phyloP scores from a whole-genome alignment of 2,797 vertebrate genomes.

The Kryptolebias ocellatus region DNA sequence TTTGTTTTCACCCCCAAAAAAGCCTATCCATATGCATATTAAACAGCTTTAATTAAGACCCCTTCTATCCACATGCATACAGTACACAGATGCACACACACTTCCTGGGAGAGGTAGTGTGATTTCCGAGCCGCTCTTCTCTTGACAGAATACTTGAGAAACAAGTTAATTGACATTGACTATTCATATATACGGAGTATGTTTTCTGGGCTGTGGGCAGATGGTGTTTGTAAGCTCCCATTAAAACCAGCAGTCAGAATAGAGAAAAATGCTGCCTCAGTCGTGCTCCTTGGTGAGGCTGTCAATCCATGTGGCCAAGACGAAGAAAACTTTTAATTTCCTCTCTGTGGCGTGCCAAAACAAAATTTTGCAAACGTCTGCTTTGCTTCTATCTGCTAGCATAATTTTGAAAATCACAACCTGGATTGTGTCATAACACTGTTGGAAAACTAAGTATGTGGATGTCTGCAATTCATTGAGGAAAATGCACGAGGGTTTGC shows the following conservation, averaged over 20 bases:
- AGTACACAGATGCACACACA: constrained; percentile 49
- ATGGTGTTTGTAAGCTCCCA: constrained; percentile 75
- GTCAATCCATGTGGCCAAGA: background rate
- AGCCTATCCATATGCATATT: constrained; percentile 75
- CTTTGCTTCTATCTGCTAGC: background rate
- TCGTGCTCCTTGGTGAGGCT: constrained; percentile 27
- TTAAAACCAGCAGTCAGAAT: constrained; percentile 58
- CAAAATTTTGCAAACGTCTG: background rate
- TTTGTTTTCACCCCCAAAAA: constrained; percentile 81
- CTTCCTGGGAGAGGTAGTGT: constrained; percentile 68
- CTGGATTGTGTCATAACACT: background rate
- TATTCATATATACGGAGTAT: constrained; percentile 72
- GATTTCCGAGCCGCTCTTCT: constrained; percentile 64
- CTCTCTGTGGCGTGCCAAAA: background rate
- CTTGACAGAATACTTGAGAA: constrained; percentile 71
- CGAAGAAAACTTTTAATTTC: background rate
- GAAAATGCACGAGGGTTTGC: too few species aligned
- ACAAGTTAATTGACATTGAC: constrained; percentile 79
- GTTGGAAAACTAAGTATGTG: background rate
- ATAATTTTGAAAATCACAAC: background rate
- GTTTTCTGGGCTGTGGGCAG: constrained; percentile 73
- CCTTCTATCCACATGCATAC: constrained; percentile 49
- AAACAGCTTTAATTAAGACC: constrained; percentile 80
- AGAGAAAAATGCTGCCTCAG: constrained; percentile 33
- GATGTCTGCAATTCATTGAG: background rate